phyloP scores from a whole-genome alignment of 2,888 invertebrate genomes.

The Drosophila koepferae region DNA sequence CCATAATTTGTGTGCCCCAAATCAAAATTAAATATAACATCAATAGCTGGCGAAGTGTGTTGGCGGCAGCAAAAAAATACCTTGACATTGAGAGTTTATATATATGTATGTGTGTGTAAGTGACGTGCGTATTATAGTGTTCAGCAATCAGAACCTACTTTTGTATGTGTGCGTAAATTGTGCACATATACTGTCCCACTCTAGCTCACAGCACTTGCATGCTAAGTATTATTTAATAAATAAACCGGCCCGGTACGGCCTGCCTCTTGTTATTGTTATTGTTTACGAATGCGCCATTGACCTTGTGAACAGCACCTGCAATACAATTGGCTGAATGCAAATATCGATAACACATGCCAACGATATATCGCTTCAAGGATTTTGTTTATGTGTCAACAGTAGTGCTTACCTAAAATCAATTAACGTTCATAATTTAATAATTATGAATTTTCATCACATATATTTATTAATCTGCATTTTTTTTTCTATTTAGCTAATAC shows the following conservation, averaged over 20 bases:
- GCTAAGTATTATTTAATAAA: constrained; percentile 59
- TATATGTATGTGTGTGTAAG: constrained; percentile 20
- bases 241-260: constrained; percentile 36
- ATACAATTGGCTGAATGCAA: constrained; percentile 8
- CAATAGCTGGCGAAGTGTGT: constrained; percentile 21
- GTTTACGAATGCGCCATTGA: constrained; percentile 41
- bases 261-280: constrained; percentile 33
- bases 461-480: not conserved
- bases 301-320: constrained; percentile 52
- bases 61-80: constrained; percentile 47
- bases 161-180: constrained; percentile 28
- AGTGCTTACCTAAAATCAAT: not conserved
- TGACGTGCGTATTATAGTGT: constrained; percentile 24
- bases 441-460: not conserved
- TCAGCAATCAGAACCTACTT: constrained; percentile 44
- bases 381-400: constrained; percentile 1
- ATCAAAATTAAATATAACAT: constrained; percentile 37
- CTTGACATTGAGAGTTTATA: constrained; percentile 71
- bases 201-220: constrained; percentile 34
- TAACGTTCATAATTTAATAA: not conserved
- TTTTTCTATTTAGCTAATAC: constrained; percentile 20
- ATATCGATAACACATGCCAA: constrained; percentile 38
- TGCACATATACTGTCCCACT: constrained; percentile 36
- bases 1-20: constrained; percentile 40
- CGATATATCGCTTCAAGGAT: constrained; percentile 30